These are phyloP conservation scores for Dinothrombium tinctorium DNA, from an alignment of 1,140 invertebrate genomes.

Conservation along the genomic window DNA sequence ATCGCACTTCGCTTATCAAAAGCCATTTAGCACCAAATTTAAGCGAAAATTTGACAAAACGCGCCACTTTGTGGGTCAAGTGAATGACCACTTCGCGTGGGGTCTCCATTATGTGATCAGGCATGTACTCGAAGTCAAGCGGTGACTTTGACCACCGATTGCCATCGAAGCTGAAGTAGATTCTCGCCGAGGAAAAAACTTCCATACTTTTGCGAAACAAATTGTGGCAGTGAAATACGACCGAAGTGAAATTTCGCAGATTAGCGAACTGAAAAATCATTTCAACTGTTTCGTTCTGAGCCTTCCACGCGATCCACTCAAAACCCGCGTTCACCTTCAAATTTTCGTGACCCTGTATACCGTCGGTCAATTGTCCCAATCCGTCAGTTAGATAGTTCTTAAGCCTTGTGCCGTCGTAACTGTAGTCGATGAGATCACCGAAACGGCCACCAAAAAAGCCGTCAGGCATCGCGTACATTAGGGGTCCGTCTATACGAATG, in stretches of 20 bases:
- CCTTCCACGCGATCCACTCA: conserved; percentile 65
- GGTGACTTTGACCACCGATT: conserved; percentile 26
- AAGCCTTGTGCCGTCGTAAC: conserved; percentile 63
- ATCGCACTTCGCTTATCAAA: conserved; percentile 53
- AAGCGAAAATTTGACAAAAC: conserved; percentile 51
- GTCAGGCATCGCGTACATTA: conserved; percentile 58
- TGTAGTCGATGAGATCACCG: conserved; percentile 64
- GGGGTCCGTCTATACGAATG: conserved; percentile 36
- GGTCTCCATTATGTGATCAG: conserved; percentile 54
- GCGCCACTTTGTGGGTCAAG: conserved; percentile 52
- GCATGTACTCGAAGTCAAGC: conserved; percentile 29
- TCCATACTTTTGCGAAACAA: conserved; percentile 39
- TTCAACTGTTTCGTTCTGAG: conserved; percentile 20
- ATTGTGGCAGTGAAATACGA: conserved; percentile 54
- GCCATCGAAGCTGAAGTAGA: conserved; percentile 55
- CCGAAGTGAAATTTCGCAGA: conserved; percentile 56
- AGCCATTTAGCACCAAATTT: conserved; percentile 64
- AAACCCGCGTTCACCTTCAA: conserved; percentile 49
- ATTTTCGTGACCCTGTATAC: conserved; percentile 48
- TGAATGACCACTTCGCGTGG: conserved; percentile 58
- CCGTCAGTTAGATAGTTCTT: conserved; percentile 42
- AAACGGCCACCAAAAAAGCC: conserved; percentile 43
- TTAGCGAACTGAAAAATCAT: conserved; percentile 67
- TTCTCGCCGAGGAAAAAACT: conserved; percentile 48
- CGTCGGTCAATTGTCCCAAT: conserved; percentile 67